Evolutionary conservation across 2,113 vertebrate species (phyloP).

Genomic region (Ciconia maguari): DNA sequence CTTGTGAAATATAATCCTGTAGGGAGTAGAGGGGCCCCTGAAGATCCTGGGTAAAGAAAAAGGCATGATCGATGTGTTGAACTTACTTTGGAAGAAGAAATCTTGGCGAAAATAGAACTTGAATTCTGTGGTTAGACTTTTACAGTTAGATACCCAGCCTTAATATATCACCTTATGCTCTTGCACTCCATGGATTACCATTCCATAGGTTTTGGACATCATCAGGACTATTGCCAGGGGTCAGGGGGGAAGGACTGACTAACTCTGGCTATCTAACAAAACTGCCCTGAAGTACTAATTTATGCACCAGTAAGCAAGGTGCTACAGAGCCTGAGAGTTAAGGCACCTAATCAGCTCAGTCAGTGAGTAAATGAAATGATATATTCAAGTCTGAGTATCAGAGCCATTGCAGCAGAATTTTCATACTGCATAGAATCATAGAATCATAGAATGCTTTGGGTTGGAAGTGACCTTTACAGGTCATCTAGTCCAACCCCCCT

Average conservation of each 20-base stretch:
- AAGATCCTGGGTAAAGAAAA: neutral
- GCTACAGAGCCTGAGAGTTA: neutral
- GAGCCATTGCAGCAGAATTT: neutral
- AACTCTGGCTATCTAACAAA: neutral
- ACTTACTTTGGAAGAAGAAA: neutral
- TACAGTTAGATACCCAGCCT: neutral
- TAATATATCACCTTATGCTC: neutral
- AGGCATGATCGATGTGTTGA: neutral
- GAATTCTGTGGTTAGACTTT: neutral
- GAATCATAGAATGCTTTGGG: too few relatives aligned
- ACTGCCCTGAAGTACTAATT: neutral
- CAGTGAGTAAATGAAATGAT: neutral
- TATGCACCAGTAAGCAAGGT: neutral
- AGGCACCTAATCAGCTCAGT: neutral
- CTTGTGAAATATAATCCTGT: constrained; percentile 24
- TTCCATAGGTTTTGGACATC: neutral
- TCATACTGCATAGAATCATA: neutral
- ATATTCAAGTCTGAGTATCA: neutral
- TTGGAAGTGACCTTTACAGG: too few relatives aligned
- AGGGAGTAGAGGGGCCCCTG: neutral
- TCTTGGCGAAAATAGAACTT: neutral
- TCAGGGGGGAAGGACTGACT: neutral
- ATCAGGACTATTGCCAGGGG: neutral
- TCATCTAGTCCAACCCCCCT: too few relatives aligned
- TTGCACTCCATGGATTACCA: neutral